These are phyloP conservation scores for Torymus auratus DNA, from an alignment of 2,888 invertebrate species.

Conservation along the genomic window DNA sequence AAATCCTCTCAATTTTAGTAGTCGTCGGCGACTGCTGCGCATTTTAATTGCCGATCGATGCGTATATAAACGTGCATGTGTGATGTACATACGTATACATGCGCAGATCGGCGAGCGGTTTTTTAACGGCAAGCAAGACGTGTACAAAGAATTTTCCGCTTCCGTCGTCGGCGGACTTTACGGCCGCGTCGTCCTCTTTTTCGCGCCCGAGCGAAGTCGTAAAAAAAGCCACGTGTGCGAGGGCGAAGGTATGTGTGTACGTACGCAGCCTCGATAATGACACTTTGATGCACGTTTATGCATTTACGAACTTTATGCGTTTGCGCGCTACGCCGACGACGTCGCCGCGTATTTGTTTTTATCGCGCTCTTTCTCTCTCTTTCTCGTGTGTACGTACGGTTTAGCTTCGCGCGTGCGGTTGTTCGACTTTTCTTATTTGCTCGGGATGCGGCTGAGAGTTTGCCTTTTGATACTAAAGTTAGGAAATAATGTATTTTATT, in stretches of 20 bases:
- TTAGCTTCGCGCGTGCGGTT: no score
- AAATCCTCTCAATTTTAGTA: no score
- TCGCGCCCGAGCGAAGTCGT: conserved; percentile 22
- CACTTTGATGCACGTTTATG: conserved; percentile 56
- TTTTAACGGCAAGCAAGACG: conserved; percentile 18
- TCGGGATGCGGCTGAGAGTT: no score
- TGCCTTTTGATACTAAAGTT: no score
- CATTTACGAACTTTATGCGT: conserved; percentile 45
- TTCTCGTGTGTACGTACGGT: no score
- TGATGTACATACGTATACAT: no score
- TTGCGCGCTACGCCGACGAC: not conserved
- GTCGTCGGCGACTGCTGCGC: no score
- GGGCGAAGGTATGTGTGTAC: not conserved
- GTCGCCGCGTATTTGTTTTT: conserved; percentile 33
- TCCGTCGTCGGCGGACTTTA: conserved; percentile 17
- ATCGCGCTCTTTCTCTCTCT: not conserved
- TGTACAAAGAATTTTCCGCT: conserved; percentile 31
- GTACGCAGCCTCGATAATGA: conserved; percentile 33
- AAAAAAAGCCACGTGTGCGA: conserved; percentile 22
- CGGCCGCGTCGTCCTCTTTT: conserved; percentile 19
- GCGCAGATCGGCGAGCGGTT: no score
- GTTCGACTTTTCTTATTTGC: no score
- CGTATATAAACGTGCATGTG: not conserved
- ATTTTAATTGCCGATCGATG: conserved; percentile 37
- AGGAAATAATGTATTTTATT: no score